These are phyloP conservation scores for Rhopilema esculentum DNA, from an alignment of 30 jellyfish, hydroid and myxozoan genomes.

Conservation along the genomic window DNA sequence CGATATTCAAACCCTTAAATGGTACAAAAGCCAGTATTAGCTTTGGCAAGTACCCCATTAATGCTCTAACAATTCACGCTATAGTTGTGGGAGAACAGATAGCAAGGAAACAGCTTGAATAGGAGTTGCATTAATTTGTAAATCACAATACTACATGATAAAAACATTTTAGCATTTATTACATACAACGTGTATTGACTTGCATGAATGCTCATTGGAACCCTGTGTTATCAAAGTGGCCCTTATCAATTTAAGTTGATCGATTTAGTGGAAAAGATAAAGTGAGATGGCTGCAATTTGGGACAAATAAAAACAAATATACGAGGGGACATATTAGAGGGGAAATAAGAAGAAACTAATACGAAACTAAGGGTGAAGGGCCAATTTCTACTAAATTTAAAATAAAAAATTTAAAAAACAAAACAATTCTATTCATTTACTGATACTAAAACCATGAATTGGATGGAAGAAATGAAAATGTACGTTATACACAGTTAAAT, in stretches of 20 bases:
- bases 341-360: no score
- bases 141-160: background rate
- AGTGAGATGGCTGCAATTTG: no score
- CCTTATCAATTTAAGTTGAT: background rate
- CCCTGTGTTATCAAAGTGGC: background rate
- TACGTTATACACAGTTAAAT: background rate
- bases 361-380: no score
- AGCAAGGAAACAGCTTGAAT: background rate
- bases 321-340: no score
- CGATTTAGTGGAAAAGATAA: background rate
- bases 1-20: no score
- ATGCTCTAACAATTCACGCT: no score
- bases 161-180: background rate
- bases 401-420: background rate
- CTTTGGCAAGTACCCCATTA: no score
- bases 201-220: background rate
- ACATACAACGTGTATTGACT: background rate
- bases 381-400: no score
- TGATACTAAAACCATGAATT: background rate
- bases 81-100: background rate
- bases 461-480: background rate
- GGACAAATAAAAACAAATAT: no score
- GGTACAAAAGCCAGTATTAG: no score
- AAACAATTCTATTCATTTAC: background rate
- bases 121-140: background rate